These are phyloP conservation scores for Phalacrocorax carbo DNA, from an alignment of 2,113 vertebrate species.

Conservation along the genomic window DNA sequence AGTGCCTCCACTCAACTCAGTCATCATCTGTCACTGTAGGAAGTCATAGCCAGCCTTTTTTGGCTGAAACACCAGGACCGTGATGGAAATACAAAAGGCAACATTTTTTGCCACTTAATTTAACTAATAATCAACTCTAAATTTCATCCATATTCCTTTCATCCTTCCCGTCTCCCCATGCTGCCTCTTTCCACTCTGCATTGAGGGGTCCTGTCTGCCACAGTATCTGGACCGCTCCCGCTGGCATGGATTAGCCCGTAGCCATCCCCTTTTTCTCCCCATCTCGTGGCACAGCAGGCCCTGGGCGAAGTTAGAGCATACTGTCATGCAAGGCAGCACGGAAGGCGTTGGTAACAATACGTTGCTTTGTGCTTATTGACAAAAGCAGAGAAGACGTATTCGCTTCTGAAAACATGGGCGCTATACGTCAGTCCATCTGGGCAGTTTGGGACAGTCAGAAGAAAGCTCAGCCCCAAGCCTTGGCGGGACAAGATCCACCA, in stretches of 20 bases:
- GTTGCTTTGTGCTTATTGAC: background rate
- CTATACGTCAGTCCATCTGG: background rate
- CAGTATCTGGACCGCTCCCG: background rate
- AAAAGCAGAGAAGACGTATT: background rate
- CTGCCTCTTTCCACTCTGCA: background rate
- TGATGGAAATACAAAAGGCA: background rate
- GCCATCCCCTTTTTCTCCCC: background rate
- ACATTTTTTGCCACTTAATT: background rate
- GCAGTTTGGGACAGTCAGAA: background rate
- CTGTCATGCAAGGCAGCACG: background rate
- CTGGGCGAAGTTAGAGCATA: accelerated
- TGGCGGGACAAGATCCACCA: background rate
- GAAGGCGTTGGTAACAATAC: background rate
- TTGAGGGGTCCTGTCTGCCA: background rate
- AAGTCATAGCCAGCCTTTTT: background rate
- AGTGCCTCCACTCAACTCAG: background rate
- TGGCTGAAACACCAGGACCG: background rate
- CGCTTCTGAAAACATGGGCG: background rate
- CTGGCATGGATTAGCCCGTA: background rate
- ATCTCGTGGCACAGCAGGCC: accelerated
- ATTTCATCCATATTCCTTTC: background rate
- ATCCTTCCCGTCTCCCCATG: background rate
- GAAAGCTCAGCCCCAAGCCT: background rate
- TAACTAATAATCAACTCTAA: background rate
- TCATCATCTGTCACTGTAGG: background rate